Conservation (phyloP, 2,888 invertebrate species). For the Sylvicola cinctus region DNA sequence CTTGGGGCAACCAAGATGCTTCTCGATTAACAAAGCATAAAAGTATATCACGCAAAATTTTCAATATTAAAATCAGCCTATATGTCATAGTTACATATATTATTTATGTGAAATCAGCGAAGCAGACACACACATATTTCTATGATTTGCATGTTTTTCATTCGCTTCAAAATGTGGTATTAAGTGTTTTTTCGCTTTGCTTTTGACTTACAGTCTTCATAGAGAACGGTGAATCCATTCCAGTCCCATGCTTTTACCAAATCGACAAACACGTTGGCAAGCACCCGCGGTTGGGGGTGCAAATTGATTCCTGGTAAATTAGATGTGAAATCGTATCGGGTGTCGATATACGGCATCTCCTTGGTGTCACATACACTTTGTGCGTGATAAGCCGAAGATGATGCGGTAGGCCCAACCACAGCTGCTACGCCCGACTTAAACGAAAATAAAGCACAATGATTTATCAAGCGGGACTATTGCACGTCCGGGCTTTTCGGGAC, state of each 20-base stretch:
- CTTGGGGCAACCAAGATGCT: constrained; percentile 37
- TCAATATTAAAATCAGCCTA: background rate
- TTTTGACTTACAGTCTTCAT: constrained; percentile 37
- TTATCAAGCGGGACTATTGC: no score
- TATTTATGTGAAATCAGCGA: no score
- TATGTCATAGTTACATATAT: background rate
- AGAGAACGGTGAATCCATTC: constrained; percentile 73
- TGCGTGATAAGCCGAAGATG: constrained; percentile 47
- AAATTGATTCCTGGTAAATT: constrained; percentile 42
- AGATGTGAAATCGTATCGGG: constrained; percentile 46
- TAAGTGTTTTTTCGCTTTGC: no score
- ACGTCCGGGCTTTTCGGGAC: no score
- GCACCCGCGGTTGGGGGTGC: constrained; percentile 42
- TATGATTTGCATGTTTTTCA: no score
- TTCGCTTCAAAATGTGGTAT: no score
- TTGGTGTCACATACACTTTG: constrained; percentile 65
- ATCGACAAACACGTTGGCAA: constrained; percentile 42
- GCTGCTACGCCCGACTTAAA: background rate
- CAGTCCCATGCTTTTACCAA: constrained; percentile 54
- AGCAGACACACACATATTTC: no score
- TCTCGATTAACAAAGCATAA: background rate
- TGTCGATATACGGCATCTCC: constrained; percentile 71
- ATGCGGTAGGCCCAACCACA: constrained; percentile 61
- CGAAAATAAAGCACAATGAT: background rate
- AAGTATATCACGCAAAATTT: constrained; percentile 3